phyloP scores from a whole-genome alignment of 2,888 invertebrate species.

The Synergus laeviventris region DNA sequence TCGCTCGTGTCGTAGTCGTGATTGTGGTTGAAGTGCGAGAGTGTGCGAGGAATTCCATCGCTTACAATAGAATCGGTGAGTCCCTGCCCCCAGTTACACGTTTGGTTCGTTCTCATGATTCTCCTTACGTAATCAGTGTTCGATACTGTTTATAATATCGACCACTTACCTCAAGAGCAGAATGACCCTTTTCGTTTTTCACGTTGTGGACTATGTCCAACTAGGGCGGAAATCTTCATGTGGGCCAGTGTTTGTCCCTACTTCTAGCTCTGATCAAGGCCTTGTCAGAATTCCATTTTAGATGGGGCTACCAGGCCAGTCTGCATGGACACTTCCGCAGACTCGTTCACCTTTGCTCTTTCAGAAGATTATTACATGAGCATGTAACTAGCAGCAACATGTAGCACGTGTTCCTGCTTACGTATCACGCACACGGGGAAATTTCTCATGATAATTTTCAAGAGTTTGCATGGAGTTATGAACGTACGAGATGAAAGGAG shows the following conservation, averaged over 20 bases:
- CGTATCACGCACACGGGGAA: neutral
- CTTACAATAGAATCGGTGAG: slow-evolving; percentile 41
- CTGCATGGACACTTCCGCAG: neutral
- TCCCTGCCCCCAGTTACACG: slow-evolving; percentile 50
- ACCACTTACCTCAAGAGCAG: slow-evolving; percentile 9
- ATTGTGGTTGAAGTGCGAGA: neutral
- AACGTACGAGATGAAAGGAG: neutral
- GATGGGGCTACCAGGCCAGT: too few relatives aligned
- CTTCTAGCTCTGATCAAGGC: too few relatives aligned
- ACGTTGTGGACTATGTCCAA: neutral
- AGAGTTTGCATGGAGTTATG: neutral
- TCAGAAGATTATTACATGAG: neutral
- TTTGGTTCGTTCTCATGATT: slow-evolving; percentile 58
- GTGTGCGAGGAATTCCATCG: slow-evolving; percentile 48
- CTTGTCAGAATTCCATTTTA: too few relatives aligned
- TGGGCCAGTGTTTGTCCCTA: too few relatives aligned
- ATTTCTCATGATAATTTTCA: neutral
- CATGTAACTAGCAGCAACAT: neutral
- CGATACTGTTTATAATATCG: slow-evolving; percentile 55
- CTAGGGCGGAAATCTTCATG: too few relatives aligned
- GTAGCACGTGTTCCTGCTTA: neutral
- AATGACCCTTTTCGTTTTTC: neutral
- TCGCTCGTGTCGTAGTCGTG: slow-evolving; percentile 31
- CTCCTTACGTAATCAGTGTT: slow-evolving; percentile 62
- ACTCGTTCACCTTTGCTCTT: neutral